Evolutionary conservation across 2,113 vertebrate genomes (phyloP), one percentile per base, ranked within the genome.

Genomic region (Numida meleagris): DNA sequence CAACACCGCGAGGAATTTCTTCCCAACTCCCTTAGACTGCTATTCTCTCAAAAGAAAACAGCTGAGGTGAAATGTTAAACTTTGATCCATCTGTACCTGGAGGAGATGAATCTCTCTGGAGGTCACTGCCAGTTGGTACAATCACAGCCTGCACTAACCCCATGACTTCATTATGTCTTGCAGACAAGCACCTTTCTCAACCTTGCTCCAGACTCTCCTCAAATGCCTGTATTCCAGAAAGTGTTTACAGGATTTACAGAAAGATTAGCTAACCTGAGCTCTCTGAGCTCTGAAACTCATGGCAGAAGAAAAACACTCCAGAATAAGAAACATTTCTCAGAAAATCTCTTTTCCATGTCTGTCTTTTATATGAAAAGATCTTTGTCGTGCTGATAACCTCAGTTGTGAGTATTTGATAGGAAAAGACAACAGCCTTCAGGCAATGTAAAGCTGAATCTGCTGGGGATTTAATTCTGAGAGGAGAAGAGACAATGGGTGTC

Each of bases 391-490:
- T 86, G 63, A 75, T 86, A 77, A 88, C 42, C 42, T 80, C 87
- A 80, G 10, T 25, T 55, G 10, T 50, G 67, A 79, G 43, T 58
- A 43, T 90, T 87, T 82, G 25, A 67, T 57, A 77, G 46, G 77
- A 86, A 65, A 66, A 84, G 36, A 70, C 29, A 57, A 9, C 21
- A 50, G 33, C 27, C 45, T 87, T 86, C 63, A 82, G 78, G 42
- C 46, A 79, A 40, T 3, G 6, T 4, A 77, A 62, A 71, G 27
- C 74, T 53, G 66, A 80, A 81, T 19, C 75, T 68, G 34, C 55
- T 46, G 50, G 34, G 33, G 55, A 62, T 94, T 89, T 80, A 94
- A 66, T 93, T 94, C 55, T 77, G 65, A 93, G 29, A 48, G 13
- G 14, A 51, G 9, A 34, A 20, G 38, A 43, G 59, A 67, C 38